Conservation (phyloP, 2,797 vertebrate genomes). For the Agapornis canus region DNA sequence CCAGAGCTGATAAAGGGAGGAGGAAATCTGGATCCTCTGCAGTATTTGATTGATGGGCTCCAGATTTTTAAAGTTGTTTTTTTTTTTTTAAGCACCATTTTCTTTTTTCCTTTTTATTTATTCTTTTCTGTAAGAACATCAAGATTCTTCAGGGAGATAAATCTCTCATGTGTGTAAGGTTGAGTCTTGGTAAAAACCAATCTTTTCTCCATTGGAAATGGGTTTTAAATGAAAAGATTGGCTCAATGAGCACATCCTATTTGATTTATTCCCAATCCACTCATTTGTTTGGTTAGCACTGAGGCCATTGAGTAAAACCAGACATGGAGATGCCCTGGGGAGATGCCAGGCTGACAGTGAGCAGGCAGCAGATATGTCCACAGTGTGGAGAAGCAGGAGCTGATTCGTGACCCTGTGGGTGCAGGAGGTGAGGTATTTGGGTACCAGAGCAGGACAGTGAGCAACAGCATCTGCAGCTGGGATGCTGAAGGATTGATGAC, state of each 20-base stretch:
- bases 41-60: neutral
- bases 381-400: neutral
- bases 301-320: neutral
- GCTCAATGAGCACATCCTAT: neutral
- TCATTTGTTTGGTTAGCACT: neutral
- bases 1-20: neutral
- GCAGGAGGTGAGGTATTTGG: neutral
- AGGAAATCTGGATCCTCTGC: neutral
- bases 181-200: neutral
- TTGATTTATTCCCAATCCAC: neutral
- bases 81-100: neutral
- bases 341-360: neutral
- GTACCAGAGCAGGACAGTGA: neutral
- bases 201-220: neutral
- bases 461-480: neutral
- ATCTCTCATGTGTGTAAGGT: neutral
- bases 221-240: neutral
- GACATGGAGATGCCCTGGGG: accelerated
- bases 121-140: neutral
- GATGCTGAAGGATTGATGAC: neutral
- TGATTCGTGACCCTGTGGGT: accelerated
- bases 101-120: neutral
- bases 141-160: neutral
- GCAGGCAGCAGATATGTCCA: neutral
- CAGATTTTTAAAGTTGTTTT: neutral